Evolutionary conservation across 2,888 invertebrate genomes (phyloP).

Genomic region (Molanna angustata): DNA sequence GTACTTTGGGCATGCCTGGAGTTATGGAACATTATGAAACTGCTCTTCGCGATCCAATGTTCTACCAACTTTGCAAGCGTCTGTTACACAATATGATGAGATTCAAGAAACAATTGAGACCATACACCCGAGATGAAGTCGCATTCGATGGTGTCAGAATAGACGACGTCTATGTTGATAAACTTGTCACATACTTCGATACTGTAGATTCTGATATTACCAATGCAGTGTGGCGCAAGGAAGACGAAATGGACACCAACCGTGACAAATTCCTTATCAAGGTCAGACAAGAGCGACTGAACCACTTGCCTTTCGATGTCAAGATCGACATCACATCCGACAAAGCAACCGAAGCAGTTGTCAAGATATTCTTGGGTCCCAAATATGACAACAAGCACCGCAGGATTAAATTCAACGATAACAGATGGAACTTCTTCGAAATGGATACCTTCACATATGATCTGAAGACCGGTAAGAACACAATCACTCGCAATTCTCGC

Average conservation of each 20-base stretch:
- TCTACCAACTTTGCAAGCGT: conserved; percentile 66
- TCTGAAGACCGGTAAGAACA: conserved; percentile 63
- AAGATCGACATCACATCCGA: conserved; percentile 56
- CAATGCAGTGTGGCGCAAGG: conserved; percentile 54
- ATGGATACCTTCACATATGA: conserved; percentile 51
- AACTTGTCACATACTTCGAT: conserved; percentile 68
- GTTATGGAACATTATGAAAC: conserved; percentile 62
- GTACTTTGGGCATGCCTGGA: conserved; percentile 43
- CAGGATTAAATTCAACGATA: conserved; percentile 44
- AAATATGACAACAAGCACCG: conserved; percentile 60
- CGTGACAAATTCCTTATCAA: conserved; percentile 50
- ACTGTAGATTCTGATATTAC: conserved; percentile 63
- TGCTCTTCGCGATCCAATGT: conserved; percentile 68
- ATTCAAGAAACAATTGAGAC: conserved; percentile 59
- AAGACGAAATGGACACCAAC: conserved; percentile 49
- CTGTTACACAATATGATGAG: conserved; percentile 55
- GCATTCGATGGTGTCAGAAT: conserved; percentile 63
- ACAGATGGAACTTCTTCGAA: conserved; percentile 28
- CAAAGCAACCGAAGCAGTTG: conserved; percentile 57
- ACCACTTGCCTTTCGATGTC: conserved; percentile 62
- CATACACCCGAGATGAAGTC: conserved; percentile 62
- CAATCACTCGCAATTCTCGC: conserved; percentile 63
- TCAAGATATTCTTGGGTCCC: conserved; percentile 68
- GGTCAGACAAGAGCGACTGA: conserved; percentile 61
- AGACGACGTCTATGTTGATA: conserved; percentile 61